Conservation (phyloP, 2,113 vertebrate species). For the Acinonyx jubatus region DNA sequence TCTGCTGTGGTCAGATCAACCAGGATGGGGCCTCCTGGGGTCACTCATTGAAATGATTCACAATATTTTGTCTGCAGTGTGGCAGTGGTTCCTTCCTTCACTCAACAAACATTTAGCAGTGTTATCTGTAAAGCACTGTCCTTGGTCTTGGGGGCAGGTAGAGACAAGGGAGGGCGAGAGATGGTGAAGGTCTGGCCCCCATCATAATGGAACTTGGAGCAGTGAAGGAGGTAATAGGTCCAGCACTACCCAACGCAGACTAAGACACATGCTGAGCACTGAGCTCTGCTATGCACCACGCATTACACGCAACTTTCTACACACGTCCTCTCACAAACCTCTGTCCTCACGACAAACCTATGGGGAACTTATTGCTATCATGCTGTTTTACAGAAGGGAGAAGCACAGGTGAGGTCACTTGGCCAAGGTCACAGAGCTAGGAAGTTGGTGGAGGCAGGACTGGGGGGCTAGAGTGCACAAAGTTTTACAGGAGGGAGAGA, state of each 20-base stretch:
- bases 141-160: background rate
- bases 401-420: background rate
- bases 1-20: background rate
- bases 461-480: background rate
- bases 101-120: background rate
- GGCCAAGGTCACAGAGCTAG: background rate
- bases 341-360: background rate
- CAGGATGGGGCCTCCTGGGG: background rate
- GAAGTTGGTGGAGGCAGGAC: background rate
- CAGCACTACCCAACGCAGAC: rapidly evolving
- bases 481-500: background rate
- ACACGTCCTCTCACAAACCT: background rate
- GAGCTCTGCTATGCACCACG: background rate
- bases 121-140: background rate
- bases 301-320: too few species aligned
- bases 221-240: background rate
- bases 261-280: too few species aligned
- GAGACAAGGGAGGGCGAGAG: background rate
- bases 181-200: background rate
- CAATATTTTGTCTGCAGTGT: background rate
- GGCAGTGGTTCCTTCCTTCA: background rate
- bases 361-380: background rate
- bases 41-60: background rate
- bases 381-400: background rate
- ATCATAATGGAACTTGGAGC: background rate